A percentile compares a stretch with the other conserved stretches of the same genome.
These are phyloP conservation scores for Hypocryptadius cinnamomeus DNA, from an alignment of 2,113 vertebrate species.

Conservation along the genomic window DNA sequence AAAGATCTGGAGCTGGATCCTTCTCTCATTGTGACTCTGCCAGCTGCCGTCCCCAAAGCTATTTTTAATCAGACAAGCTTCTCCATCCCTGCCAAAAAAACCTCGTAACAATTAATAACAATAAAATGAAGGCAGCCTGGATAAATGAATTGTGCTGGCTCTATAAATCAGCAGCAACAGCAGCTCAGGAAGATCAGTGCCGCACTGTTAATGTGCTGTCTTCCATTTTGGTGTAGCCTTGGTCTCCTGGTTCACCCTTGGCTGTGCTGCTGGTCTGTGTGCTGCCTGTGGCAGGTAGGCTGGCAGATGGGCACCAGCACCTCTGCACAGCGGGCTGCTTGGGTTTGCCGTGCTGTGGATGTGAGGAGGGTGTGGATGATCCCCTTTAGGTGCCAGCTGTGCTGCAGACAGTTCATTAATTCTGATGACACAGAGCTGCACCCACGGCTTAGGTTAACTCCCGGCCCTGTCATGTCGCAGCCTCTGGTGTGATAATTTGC, in stretches of 20 bases:
- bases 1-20: conserved; percentile 15
- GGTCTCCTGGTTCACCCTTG: neutral
- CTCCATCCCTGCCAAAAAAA: conserved; percentile 10
- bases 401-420: neutral
- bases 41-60: conserved; percentile 43
- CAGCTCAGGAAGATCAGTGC: neutral
- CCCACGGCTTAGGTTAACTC: neutral
- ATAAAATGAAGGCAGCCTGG: conserved; percentile 25
- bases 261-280: neutral
- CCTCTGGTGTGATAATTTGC: neutral
- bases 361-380: conserved; percentile 7
- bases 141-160: neutral
- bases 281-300: neutral
- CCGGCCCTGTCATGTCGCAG: neutral
- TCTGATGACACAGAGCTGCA: neutral
- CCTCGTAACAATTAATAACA: conserved; percentile 31
- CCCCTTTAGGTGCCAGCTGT: neutral
- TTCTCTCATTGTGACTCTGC: conserved; percentile 9
- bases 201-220: neutral
- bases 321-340: neutral
- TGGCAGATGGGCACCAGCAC: conserved; percentile 30
- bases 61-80: conserved; percentile 40
- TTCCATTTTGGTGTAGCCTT: neutral
- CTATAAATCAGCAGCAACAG: neutral
- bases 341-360: neutral